phyloP scores from a whole-genome alignment of 2,888 invertebrate species.

The Drosophila paramelanica region DNA sequence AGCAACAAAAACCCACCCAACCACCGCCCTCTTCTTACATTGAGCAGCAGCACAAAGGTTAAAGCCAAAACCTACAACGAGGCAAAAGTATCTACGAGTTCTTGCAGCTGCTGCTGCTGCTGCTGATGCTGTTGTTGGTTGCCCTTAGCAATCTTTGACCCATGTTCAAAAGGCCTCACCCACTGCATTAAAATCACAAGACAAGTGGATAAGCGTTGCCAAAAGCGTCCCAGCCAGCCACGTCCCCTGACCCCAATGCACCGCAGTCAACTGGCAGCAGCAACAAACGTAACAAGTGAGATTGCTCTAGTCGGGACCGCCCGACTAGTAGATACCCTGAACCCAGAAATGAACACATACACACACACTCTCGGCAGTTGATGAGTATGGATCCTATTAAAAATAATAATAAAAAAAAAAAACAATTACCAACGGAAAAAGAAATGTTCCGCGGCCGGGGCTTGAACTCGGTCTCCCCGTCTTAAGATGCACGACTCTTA shows the following conservation, averaged over 20 bases:
- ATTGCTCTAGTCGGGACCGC: no score
- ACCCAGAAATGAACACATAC: no score
- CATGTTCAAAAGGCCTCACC: constrained; percentile 65
- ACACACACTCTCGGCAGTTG: no score
- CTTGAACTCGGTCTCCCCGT: no score
- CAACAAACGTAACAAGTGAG: constrained; percentile 75
- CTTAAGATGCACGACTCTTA: no score
- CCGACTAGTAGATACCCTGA: no score
- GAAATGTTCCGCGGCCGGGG: no score
- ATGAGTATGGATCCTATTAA: no score
- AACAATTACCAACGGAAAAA: no score
- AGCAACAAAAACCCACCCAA: constrained; percentile 8
- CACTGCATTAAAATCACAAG: constrained; percentile 79
- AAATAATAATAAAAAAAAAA: no score
- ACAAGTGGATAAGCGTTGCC: constrained; percentile 79
- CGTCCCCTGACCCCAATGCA: constrained; percentile 8
- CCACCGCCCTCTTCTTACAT: neutral
- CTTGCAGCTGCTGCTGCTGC: constrained; percentile 64
- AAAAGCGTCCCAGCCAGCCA: constrained; percentile 47
- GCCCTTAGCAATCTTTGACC: constrained; percentile 73
- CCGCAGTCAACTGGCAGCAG: constrained; percentile 54
- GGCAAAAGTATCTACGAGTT: constrained; percentile 62
- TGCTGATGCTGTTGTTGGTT: constrained; percentile 50
- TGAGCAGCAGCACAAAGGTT: constrained; percentile 28
- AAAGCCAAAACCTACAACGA: constrained; percentile 52